phyloP scores from a whole-genome alignment of 2,113 vertebrate species.

The Excalfactoria chinensis region DNA sequence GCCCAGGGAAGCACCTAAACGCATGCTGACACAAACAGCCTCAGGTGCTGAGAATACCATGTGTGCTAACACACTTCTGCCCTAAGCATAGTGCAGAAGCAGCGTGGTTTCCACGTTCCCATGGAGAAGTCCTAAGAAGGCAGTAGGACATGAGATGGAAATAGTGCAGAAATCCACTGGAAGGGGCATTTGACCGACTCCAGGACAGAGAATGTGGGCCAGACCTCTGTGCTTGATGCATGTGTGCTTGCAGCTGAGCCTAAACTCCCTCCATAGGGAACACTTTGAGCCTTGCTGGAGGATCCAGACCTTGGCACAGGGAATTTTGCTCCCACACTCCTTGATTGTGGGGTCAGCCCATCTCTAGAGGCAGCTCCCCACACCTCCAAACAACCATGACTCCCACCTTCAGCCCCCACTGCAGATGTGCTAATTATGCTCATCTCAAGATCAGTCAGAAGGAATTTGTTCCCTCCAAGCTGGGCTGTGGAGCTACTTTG shows the following conservation, averaged over 20 bases:
- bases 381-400: neutral
- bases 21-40: neutral
- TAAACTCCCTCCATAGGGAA: neutral
- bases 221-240: neutral
- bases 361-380: neutral
- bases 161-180: neutral
- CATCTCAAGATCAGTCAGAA: conserved; percentile 13
- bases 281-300: neutral
- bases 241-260: neutral
- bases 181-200: neutral
- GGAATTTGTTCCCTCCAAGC: neutral
- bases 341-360: neutral
- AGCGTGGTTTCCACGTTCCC: neutral
- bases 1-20: neutral
- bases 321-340: neutral
- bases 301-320: neutral
- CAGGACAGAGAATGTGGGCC: fast-evolving
- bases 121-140: neutral
- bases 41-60: neutral
- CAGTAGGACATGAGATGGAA: neutral
- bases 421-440: neutral
- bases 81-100: neutral
- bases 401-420: neutral
- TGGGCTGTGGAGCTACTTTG: neutral
- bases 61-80: neutral